Percentiles rank a stretch among this genome's conserved stretches.
Conservation (phyloP, 2,888 invertebrate genomes). For the Drosophila flavopinicola region DNA sequence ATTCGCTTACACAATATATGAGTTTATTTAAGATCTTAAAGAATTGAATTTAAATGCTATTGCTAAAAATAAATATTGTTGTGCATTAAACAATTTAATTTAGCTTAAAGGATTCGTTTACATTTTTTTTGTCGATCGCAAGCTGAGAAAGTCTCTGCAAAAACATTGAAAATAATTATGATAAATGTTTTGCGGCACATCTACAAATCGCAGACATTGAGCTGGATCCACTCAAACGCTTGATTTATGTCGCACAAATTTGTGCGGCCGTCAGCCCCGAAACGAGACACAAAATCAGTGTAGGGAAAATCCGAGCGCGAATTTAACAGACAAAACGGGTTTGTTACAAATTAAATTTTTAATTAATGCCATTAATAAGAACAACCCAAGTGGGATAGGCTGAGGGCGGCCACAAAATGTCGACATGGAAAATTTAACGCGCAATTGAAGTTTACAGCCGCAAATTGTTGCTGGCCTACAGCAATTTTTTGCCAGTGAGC, state of each 20-base stretch:
- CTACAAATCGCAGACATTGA: conserved; percentile 16
- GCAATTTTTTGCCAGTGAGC: conserved; percentile 9
- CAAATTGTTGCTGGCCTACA: conserved; percentile 52
- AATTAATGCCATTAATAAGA: conserved; percentile 77
- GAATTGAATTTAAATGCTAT: too few species aligned
- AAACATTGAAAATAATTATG: conserved; percentile 26
- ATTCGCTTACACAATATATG: too few species aligned
- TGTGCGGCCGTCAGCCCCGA: conserved; percentile 6
- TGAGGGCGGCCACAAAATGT: conserved; percentile 46
- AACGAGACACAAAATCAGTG: conserved; percentile 15
- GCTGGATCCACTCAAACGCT: conserved; percentile 14
- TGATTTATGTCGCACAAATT: conserved; percentile 43
- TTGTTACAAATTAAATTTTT: conserved; percentile 72
- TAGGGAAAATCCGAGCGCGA: conserved; percentile 29
- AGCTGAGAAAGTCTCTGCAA: neutral
- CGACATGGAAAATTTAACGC: conserved; percentile 73
- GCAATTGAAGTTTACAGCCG: conserved; percentile 76
- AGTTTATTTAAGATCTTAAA: too few species aligned
- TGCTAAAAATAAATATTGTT: too few species aligned
- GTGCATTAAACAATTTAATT: too few species aligned
- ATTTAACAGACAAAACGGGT: conserved; percentile 47
- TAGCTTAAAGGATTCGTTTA: too few species aligned
- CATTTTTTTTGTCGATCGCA: neutral
- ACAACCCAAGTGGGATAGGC: neutral
- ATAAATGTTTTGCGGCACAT: conserved; percentile 21